phyloP scores from a whole-genome alignment of 2,797 vertebrate genomes.

The Esox lucius region DNA sequence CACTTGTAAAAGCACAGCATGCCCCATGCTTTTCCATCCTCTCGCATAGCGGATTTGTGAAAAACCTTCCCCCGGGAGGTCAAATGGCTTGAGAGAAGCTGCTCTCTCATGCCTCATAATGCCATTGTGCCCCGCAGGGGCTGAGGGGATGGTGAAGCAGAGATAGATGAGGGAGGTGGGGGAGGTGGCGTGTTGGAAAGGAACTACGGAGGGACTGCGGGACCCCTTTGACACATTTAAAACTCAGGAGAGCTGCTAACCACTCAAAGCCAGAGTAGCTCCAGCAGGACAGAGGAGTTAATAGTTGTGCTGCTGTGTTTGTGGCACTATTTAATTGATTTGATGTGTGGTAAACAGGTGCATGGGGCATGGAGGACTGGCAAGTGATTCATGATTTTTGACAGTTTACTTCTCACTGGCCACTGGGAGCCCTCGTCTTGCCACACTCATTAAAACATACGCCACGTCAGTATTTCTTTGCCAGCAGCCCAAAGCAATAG shows the following conservation, averaged over 20 bases:
- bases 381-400: not conserved
- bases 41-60: conserved; percentile 54
- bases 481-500: not conserved
- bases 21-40: conserved; percentile 39
- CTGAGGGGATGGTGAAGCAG: not conserved
- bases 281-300: not conserved
- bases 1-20: conserved; percentile 57
- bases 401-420: not conserved
- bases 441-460: not conserved
- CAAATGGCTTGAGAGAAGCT: conserved; percentile 59
- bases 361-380: not conserved
- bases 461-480: not conserved
- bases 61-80: conserved; percentile 59
- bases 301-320: not conserved
- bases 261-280: not conserved
- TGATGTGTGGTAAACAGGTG: not conserved
- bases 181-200: not conserved
- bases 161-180: not conserved
- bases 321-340: not conserved
- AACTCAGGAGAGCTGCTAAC: not conserved
- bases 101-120: conserved; percentile 60
- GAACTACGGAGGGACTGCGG: not conserved
- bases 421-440: not conserved
- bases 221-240: not conserved
- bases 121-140: conserved; percentile 18